These are phyloP conservation scores for Cryptoprocta ferox DNA, from an alignment of 2,797 vertebrate genomes.

Conservation along the genomic window DNA sequence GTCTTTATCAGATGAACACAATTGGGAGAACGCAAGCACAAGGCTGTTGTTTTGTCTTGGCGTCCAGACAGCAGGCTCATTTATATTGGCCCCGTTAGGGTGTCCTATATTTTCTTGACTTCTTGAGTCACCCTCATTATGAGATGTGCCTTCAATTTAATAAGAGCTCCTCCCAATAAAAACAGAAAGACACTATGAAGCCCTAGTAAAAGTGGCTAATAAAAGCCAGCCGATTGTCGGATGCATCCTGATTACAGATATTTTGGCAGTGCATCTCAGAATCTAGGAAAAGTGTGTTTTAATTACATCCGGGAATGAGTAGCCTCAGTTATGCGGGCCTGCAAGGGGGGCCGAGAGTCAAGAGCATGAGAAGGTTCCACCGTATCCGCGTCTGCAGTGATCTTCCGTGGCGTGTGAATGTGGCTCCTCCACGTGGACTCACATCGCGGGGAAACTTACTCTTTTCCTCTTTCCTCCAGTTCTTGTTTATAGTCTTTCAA, in stretches of 20 bases:
- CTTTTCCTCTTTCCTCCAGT: background rate
- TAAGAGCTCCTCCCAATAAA: constrained; percentile 56
- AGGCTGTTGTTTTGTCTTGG: constrained; percentile 43
- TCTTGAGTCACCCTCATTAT: constrained; percentile 55
- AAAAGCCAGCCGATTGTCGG: background rate
- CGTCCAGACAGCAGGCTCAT: constrained; percentile 53
- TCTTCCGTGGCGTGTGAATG: accelerated
- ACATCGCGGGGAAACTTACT: background rate
- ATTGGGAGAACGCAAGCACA: constrained; percentile 52
- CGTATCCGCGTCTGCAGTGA: accelerated
- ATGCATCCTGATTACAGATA: background rate
- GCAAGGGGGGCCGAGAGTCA: background rate
- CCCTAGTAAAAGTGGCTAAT: background rate
- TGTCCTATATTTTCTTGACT: constrained; percentile 38
- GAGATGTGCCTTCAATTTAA: constrained; percentile 60
- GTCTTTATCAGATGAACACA: constrained; percentile 84
- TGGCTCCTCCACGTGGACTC: background rate
- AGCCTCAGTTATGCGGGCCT: background rate
- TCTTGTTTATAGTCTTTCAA: background rate
- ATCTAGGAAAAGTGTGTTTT: background rate
- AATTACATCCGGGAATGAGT: background rate
- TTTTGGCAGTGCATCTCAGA: background rate
- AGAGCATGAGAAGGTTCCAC: accelerated
- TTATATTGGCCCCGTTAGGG: constrained; percentile 43
- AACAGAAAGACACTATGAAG: background rate